These are phyloP conservation scores for Lithobates pipiens DNA, from an alignment of 2,797 vertebrate genomes.

Conservation along the genomic window DNA sequence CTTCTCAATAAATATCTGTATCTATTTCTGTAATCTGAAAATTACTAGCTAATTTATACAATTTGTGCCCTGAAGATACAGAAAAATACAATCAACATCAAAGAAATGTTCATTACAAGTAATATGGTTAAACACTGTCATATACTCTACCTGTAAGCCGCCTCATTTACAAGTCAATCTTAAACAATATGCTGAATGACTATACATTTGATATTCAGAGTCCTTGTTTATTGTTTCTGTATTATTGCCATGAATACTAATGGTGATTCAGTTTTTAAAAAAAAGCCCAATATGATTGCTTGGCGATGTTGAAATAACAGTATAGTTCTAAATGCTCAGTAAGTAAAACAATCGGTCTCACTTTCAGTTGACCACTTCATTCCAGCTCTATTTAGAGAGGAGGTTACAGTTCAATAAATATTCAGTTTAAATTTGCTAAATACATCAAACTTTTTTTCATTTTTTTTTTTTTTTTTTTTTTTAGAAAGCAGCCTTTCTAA, in stretches of 20 bases:
- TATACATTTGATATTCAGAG: background rate
- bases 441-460: too few species aligned
- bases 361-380: too few species aligned
- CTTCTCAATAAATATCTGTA: too few species aligned
- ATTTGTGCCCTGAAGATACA: background rate
- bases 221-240: conserved; percentile 5
- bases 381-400: too few species aligned
- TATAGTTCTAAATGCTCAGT: background rate
- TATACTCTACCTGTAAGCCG: background rate
- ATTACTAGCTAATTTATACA: background rate
- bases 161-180: conserved; percentile 2
- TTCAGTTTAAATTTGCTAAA: too few species aligned
- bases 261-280: background rate
- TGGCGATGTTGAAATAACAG: background rate
- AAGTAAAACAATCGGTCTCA: background rate
- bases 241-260: background rate
- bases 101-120: background rate
- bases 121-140: background rate
- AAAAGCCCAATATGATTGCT: background rate
- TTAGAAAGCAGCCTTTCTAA: too few species aligned
- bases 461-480: too few species aligned
- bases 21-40: too few species aligned
- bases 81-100: background rate
- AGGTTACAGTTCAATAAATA: too few species aligned
- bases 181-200: background rate